phyloP scores from a whole-genome alignment of 2,888 invertebrate species.

The Drosophila monieri region DNA sequence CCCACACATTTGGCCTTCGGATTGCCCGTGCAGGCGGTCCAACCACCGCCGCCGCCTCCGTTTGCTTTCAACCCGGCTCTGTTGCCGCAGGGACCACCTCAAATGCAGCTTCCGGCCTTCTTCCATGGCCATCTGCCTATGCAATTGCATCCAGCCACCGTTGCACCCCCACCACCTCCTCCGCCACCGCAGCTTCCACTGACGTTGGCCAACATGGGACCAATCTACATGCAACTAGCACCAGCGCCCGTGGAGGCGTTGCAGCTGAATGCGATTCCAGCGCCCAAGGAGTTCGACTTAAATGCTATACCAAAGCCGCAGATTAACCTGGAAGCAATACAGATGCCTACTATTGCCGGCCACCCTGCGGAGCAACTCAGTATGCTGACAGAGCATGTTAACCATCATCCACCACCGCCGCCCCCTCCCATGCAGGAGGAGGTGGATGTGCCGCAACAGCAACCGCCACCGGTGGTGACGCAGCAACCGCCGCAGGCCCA shows the following conservation, averaged over 20 bases:
- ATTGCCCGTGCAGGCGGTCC: constrained; percentile 53
- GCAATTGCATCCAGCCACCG: constrained; percentile 80
- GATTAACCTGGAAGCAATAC: constrained; percentile 86
- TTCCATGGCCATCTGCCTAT: constrained; percentile 73
- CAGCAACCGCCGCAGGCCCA: constrained; percentile 31
- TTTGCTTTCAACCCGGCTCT: constrained; percentile 69
- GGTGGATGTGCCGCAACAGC: constrained; percentile 37
- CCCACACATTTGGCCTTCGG: constrained; percentile 60
- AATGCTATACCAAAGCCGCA: constrained; percentile 87
- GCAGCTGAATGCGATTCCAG: constrained; percentile 87
- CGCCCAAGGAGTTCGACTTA: constrained; percentile 86
- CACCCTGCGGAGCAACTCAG: constrained; percentile 47
- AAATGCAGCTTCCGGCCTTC: constrained; percentile 64
- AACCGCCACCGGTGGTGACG: constrained; percentile 27
- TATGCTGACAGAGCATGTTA: constrained; percentile 56
- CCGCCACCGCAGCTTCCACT: constrained; percentile 77
- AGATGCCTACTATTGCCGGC: constrained; percentile 83
- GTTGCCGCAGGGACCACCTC: constrained; percentile 76
- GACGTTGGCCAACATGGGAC: constrained; percentile 75
- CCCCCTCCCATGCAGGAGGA: constrained; percentile 58
- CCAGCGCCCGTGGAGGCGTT: constrained; percentile 85
- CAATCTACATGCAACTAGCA: constrained; percentile 83
- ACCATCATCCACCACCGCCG: constrained; percentile 66
- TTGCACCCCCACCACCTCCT: constrained; percentile 80
- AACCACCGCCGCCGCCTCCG: constrained; percentile 64